Evolutionary conservation across 2,888 invertebrate genomes (phyloP).

Genomic region (Calameuta filiformis): DNA sequence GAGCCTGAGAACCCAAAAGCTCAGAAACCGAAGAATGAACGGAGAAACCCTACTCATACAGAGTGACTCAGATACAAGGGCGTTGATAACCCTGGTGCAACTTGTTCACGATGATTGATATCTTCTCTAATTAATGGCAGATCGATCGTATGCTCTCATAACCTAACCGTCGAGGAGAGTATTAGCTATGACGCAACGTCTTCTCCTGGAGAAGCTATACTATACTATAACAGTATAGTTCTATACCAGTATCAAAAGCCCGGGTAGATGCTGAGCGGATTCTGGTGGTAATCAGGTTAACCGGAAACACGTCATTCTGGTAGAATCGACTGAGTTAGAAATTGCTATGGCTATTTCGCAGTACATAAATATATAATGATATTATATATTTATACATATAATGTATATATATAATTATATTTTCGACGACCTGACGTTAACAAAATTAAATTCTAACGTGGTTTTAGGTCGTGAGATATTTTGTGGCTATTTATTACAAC

Average conservation of each 20-base stretch:
- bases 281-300: not conserved
- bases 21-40: not conserved
- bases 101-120: conserved; percentile 10
- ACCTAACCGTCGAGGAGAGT: not conserved
- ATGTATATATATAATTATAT: too few relatives aligned
- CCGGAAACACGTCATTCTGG: not conserved
- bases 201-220: not conserved
- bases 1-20: not conserved
- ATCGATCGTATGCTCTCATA: not conserved
- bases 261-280: not conserved
- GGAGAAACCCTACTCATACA: conserved; percentile 1
- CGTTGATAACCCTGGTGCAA: not conserved
- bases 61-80: not conserved
- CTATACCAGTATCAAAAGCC: not conserved
- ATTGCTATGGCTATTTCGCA: not conserved
- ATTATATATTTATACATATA: too few relatives aligned
- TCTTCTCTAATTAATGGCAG: conserved; percentile 2
- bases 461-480: not conserved
- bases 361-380: not conserved
- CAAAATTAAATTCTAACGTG: not conserved
- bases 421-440: not conserved
- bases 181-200: not conserved
- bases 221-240: not conserved
- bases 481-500: not conserved
- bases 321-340: not conserved